phyloP scores from a whole-genome alignment of 1,140 invertebrate genomes.

The Papilio machaon region DNA sequence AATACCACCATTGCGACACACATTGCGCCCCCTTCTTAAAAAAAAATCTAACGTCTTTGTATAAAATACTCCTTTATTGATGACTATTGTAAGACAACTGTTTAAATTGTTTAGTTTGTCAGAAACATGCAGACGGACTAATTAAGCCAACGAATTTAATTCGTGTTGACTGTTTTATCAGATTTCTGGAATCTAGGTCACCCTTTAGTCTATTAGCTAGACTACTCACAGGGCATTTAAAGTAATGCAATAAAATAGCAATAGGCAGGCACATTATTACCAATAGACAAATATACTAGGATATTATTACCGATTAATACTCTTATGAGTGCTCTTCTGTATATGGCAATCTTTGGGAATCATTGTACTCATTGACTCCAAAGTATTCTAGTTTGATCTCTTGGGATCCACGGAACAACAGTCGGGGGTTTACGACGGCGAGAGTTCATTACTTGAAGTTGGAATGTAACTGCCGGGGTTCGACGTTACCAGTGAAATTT shows the following conservation, averaged over 20 bases:
- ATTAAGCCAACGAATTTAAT: constrained; percentile 1
- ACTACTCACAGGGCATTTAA: neutral
- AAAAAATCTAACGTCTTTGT: neutral
- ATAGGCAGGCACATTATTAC: neutral
- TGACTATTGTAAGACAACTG: neutral
- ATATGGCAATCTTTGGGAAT: too few species aligned
- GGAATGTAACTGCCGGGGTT: too few species aligned
- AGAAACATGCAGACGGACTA: neutral
- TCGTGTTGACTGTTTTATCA: neutral
- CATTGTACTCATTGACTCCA: too few species aligned
- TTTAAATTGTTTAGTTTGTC: neutral
- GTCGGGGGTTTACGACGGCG: too few species aligned
- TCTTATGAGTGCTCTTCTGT: too few species aligned
- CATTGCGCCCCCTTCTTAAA: neutral
- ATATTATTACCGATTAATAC: too few species aligned
- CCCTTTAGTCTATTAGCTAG: neutral
- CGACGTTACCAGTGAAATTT: too few species aligned
- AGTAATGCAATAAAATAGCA: neutral
- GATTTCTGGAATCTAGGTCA: neutral
- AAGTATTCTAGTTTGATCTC: too few species aligned
- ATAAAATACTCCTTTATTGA: neutral
- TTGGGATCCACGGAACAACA: too few species aligned
- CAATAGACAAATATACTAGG: neutral
- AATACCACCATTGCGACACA: too few species aligned
- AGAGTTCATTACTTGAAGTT: too few species aligned